Conservation (phyloP, 1,140 invertebrate genomes). For the Lycorma delicatula region DNA sequence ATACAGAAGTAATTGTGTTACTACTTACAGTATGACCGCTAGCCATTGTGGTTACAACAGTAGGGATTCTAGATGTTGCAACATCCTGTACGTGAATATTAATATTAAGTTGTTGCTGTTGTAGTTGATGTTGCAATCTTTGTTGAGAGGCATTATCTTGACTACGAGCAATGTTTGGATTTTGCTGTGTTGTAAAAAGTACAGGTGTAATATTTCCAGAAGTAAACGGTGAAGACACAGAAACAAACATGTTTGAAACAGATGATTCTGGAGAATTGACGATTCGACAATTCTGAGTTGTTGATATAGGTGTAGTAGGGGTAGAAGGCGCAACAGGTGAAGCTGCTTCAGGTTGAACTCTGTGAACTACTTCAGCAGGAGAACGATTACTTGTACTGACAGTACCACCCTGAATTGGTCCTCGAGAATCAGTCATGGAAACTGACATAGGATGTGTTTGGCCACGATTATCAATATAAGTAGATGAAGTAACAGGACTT, state of each 20-base stretch:
- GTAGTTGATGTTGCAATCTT: background rate
- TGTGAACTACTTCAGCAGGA: conserved; percentile 16
- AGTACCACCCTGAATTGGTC: conserved; percentile 63
- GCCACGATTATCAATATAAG: conserved; percentile 47
- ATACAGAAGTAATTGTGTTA: conserved; percentile 66
- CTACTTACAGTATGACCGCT: conserved; percentile 61
- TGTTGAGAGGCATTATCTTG: background rate
- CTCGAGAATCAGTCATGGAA: conserved; percentile 44
- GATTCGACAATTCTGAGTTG: conserved; percentile 12
- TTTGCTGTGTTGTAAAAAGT: conserved; percentile 3
- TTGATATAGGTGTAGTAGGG: conserved; percentile 7
- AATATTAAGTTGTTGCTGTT: conserved; percentile 4
- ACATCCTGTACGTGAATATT: conserved; percentile 12
- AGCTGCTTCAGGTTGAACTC: conserved; percentile 8
- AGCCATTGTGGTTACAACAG: conserved; percentile 59
- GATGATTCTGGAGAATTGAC: conserved; percentile 12
- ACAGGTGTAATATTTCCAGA: conserved; percentile 5
- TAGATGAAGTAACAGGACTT: conserved; percentile 62
- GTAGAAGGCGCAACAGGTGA: conserved; percentile 3
- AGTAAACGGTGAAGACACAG: conserved; percentile 12
- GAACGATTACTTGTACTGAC: conserved; percentile 62
- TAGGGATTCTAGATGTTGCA: conserved; percentile 8
- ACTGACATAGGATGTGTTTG: conserved; percentile 32
- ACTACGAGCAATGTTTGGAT: background rate
- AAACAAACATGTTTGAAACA: conserved; percentile 10